Evolutionary conservation across 2,888 invertebrate species (phyloP), one percentile per base, ranked within the genome.

Genomic region (Drosophila rellima): DNA sequence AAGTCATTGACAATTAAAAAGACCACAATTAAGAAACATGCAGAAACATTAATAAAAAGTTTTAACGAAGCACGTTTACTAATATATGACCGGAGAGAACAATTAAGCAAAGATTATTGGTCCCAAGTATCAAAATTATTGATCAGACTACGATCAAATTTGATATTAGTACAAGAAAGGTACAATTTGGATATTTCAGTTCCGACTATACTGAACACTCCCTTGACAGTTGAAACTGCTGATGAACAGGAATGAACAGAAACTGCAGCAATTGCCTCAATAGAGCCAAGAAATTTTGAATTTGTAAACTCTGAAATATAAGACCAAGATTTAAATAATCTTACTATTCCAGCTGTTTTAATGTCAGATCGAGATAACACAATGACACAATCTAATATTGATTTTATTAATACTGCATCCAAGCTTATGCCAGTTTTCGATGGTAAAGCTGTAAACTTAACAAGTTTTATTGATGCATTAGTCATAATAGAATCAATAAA

Each of bases 171-270:
- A 20, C 40, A 20, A 47, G 15, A 10, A 55, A 65, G 31, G 7
- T 51, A 33, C 3, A 54, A 45, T 20, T 23, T 57, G 13, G 35
- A 66, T 37, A 66, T 66, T 23, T 54, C 44, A 39, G 37, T 68
- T 35, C 67, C 70, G 0, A 55, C 29, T 3, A 64, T 45, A n/a
- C 61, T 67, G 13, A 67, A 55, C 20, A 40, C 37, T 44, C 42
- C 44, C 26, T 0, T 54, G 18, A 15, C 59, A 54, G 7, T 59
- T 65, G 47, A 61, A 59, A 54, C 65, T 65, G 47, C 40, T 60
- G 47, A 60, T 26, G 54, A 66, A 60, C 54, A 54, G 15, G 60
- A 66, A 51, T 51, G 57, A 57, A 52, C 15, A 45, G 51, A 65
- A n/a, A n/a, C n/a, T n/a, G n/a, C n/a, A n/a, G n/a, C n/a, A n/a